Conservation (phyloP, 2,113 vertebrate species). For the Neogale vison region DNA sequence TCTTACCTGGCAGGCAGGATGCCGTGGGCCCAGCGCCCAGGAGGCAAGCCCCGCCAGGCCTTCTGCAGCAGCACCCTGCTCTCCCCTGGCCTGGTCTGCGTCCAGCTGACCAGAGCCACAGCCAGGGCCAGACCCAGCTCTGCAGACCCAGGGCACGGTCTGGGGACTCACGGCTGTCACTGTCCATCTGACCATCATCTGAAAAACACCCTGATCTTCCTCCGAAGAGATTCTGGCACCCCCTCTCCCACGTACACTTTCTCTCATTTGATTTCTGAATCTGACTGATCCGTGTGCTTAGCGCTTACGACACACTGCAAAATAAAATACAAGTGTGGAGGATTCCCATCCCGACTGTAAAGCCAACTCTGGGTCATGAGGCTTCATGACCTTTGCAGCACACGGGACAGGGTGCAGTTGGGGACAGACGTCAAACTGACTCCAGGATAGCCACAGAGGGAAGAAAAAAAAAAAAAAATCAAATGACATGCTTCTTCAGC, state of each 20-base stretch:
- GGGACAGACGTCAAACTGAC: conserved; percentile 55
- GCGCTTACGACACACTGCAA: conserved; percentile 15
- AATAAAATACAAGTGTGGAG: conserved; percentile 48
- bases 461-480: neutral
- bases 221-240: neutral
- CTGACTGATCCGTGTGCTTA: neutral
- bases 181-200: neutral
- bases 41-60: conserved; percentile 84
- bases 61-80: conserved; percentile 78
- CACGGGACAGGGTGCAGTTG: conserved; percentile 49
- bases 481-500: conserved; percentile 27
- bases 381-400: conserved; percentile 75
- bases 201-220: conserved; percentile 30
- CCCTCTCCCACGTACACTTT: conserved; percentile 3
- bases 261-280: neutral
- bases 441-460: neutral
- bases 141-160: conserved; percentile 56
- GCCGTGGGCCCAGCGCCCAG: conserved; percentile 83
- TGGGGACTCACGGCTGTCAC: neutral
- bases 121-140: conserved; percentile 55
- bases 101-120: conserved; percentile 75
- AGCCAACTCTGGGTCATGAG: neutral
- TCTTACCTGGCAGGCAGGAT: conserved; percentile 84
- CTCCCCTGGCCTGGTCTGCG: conserved; percentile 57
- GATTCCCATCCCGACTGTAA: conserved; percentile 55